Base-by-base conservation (phyloP, 2,113 vertebrate species). In the Cervus canadensis region DNA sequence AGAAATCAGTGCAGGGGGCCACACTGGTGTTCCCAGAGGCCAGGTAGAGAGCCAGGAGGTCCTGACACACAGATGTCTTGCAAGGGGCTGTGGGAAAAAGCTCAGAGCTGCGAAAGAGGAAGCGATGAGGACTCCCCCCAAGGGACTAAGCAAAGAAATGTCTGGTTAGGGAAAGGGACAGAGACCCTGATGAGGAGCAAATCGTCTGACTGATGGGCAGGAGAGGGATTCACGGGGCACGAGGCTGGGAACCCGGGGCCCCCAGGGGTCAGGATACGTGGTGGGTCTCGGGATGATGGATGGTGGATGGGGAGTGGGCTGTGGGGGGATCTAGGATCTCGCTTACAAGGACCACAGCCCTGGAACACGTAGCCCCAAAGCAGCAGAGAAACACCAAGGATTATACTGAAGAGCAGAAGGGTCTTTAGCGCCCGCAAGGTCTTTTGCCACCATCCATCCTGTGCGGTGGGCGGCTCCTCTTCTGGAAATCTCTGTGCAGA, bases 1-100 rank as follows among this genome's bases (percentile, higher is more conserved):
- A 99, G 98, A 99, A 99, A 95, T 99, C 97, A 6, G 98, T 96
- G 96, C 99, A 99, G 74, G 99, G 99, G 45, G 94, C 95, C 62
- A 89, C 92, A 13, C 81, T 98, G 50, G 79, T 92, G 96, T 99
- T 99, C 57, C 98, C 97, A n/a, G 98, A 98, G 60, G 97, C 96
- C 97, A 97, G 76, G 85, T 99, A 83, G 23, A 54, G 95, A 17
- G 87, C 45, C 97, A 98, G 48, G 15, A 98, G 96, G 7, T 87
- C 87, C 94, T 97, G 52, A 45, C 98, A 98, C n/a, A 50, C 91
- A 0, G 96, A n/a, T 0, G 23, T 97, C 89, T 97, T 94, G 92
- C 99, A 99, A 52, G 93, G 87, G 82, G 97, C 99, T 98, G 97
- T 97, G 91, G 88, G 62, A 33, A 97, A 52, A 90, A 64, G 43